A percentile compares a stretch with the other conserved stretches of the same genome.
Conservation (phyloP, 2,888 invertebrate genomes). For the Epirrita christyi region DNA sequence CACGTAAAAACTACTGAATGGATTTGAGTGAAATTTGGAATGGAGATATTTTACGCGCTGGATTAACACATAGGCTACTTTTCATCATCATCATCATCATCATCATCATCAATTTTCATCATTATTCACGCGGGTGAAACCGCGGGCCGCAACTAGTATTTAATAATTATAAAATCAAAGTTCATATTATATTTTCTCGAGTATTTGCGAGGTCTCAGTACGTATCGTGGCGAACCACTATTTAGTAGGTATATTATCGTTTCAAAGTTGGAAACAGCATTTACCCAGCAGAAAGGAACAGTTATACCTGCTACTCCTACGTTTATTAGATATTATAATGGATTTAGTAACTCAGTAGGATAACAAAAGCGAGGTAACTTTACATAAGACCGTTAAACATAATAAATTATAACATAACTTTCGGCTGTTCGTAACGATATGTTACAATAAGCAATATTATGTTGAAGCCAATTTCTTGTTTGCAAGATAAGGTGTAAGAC, state of each 20-base stretch:
- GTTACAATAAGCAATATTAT: conserved; percentile 5
- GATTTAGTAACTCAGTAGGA: conserved; percentile 26
- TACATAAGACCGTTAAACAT: conserved; percentile 13
- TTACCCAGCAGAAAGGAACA: conserved; percentile 15
- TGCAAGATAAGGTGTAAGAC: neutral
- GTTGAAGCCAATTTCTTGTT: neutral
- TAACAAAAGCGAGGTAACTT: conserved; percentile 22
- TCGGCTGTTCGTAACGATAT: conserved; percentile 2
- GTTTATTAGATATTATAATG: conserved; percentile 26
- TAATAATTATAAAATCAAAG: no score
- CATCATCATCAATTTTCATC: no score
- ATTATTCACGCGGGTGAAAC: no score
- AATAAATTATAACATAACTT: conserved; percentile 19
- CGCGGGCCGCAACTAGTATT: no score
- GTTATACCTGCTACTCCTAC: conserved; percentile 4
- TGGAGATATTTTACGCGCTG: no score
- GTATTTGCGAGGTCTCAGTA: no score
- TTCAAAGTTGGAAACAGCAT: conserved; percentile 26
- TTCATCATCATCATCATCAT: no score
- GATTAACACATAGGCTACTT: no score
- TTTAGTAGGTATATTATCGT: conserved; percentile 17
- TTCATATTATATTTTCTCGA: no score
- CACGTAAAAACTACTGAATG: no score
- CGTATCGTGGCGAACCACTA: neutral
- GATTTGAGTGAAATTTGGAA: no score